Evolutionary conservation across 2,888 invertebrate species (phyloP).

Genomic region (Catocala nupta): DNA sequence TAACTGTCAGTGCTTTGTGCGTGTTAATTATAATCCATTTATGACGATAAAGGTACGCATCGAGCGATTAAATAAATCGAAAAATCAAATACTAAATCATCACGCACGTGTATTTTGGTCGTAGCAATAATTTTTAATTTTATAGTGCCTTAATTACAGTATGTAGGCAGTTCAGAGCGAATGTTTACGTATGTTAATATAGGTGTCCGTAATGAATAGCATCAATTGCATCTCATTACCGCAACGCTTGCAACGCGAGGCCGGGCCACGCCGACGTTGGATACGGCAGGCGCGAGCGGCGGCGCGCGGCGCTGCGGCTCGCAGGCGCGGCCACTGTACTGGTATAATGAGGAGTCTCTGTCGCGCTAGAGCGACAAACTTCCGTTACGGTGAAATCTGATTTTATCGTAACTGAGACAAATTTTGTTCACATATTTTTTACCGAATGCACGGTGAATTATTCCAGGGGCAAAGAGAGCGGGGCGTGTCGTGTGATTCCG

Average conservation of each 20-base stretch:
- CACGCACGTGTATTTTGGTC: conserved; percentile 1
- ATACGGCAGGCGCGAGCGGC: conserved; percentile 2
- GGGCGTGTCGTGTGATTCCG: conserved; percentile 68
- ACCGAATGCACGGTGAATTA: conserved; percentile 66
- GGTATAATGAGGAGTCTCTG: conserved; percentile 31
- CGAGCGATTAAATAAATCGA: conserved; percentile 4
- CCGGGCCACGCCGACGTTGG: conserved; percentile 14
- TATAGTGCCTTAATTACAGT: neutral
- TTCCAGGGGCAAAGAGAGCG: conserved; percentile 53
- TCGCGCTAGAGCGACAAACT: conserved; percentile 47
- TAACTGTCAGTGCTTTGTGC: conserved; percentile 18
- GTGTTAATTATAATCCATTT: conserved; percentile 18
- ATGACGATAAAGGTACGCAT: conserved; percentile 1
- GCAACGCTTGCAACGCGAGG: conserved; percentile 13
- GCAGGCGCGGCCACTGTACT: no score
- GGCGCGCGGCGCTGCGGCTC: no score
- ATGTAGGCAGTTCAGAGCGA: neutral
- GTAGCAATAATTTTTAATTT: conserved; percentile 1
- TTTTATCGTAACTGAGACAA: conserved; percentile 61
- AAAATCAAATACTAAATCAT: conserved; percentile 4
- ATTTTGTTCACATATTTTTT: conserved; percentile 75
- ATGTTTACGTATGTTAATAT: conserved; percentile 9
- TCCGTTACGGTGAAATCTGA: conserved; percentile 60
- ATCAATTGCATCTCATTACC: conserved; percentile 36
- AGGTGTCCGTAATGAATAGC: conserved; percentile 26